Conservation (phyloP, 2,888 invertebrate genomes). For the Cryptus armator region DNA sequence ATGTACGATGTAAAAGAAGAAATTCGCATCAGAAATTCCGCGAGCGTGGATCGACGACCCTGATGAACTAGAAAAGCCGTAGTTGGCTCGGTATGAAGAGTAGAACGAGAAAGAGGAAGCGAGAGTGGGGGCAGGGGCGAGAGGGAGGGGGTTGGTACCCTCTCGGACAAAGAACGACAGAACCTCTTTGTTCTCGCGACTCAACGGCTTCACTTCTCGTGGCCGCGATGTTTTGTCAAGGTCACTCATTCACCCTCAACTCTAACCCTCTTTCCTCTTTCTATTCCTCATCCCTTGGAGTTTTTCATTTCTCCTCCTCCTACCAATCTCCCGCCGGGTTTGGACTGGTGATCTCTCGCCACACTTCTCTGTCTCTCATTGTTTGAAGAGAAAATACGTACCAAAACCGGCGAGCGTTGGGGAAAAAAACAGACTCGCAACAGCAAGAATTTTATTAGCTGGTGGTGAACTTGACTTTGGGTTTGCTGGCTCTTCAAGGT, state of each 20-base stretch:
- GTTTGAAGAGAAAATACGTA: slow-evolving; percentile 37
- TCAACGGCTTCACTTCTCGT: slow-evolving; percentile 82
- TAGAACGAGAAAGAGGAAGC: slow-evolving; percentile 66
- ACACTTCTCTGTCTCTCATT: slow-evolving; percentile 33
- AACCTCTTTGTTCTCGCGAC: slow-evolving; percentile 84
- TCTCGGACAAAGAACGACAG: slow-evolving; percentile 83
- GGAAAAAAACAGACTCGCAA: background rate
- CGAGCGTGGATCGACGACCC: slow-evolving; percentile 63
- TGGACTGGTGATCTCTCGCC: slow-evolving; percentile 43
- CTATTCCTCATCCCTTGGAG: slow-evolving; percentile 44
- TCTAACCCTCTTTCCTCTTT: slow-evolving; percentile 44
- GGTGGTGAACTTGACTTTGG: background rate
- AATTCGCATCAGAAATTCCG: slow-evolving; percentile 25
- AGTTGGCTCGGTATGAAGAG: slow-evolving; percentile 61
- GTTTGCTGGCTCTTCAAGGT: slow-evolving; percentile 4
- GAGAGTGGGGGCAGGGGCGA: background rate
- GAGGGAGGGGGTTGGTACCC: slow-evolving; percentile 71
- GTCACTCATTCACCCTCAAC: slow-evolving; percentile 80
- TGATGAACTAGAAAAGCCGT: slow-evolving; percentile 52
- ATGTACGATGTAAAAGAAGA: slow-evolving; percentile 12
- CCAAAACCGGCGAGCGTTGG: slow-evolving; percentile 24
- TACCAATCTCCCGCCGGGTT: slow-evolving; percentile 14
- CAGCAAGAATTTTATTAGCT: slow-evolving; percentile 26
- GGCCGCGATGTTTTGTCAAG: slow-evolving; percentile 85
- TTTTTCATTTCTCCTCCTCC: slow-evolving; percentile 47